Conservation (phyloP, 1,140 invertebrate genomes). For the Ceratina japonica region DNA sequence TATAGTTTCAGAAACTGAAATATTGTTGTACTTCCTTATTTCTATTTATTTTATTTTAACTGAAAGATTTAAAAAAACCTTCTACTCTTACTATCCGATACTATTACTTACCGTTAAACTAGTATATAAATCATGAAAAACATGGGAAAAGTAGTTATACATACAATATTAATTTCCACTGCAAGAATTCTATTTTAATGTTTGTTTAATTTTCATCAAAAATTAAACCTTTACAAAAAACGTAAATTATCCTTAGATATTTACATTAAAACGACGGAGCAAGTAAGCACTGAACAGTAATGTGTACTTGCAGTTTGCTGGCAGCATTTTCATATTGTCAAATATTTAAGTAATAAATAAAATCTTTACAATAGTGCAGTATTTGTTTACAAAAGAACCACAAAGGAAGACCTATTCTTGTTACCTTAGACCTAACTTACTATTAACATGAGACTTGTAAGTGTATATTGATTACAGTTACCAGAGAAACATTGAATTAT, state of each 20-base stretch:
- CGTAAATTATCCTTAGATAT: constrained; percentile 35
- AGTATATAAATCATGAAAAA: constrained; percentile 43
- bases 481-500: constrained; percentile 34
- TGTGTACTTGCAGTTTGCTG: constrained; percentile 59
- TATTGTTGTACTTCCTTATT: constrained; percentile 11
- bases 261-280: constrained; percentile 32
- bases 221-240: constrained; percentile 40
- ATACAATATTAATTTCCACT: constrained; percentile 22
- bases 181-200: constrained; percentile 12
- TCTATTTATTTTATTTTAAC: constrained; percentile 36
- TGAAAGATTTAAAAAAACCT: no score
- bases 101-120: constrained; percentile 34
- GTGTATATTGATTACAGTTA: constrained; percentile 1
- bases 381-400: constrained; percentile 54
- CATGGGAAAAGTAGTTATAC: constrained; percentile 18
- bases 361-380: constrained; percentile 58
- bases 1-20: constrained; percentile 23
- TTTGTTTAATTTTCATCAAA: constrained; percentile 9
- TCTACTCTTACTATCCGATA: no score
- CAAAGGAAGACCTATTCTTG: constrained; percentile 28
- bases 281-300: constrained; percentile 67
- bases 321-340: constrained; percentile 64
- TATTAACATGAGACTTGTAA: constrained; percentile 4
- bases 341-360: constrained; percentile 51
- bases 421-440: constrained; percentile 7